Conservation (phyloP, 2,888 invertebrate species). For the Anthrax anthrax region DNA sequence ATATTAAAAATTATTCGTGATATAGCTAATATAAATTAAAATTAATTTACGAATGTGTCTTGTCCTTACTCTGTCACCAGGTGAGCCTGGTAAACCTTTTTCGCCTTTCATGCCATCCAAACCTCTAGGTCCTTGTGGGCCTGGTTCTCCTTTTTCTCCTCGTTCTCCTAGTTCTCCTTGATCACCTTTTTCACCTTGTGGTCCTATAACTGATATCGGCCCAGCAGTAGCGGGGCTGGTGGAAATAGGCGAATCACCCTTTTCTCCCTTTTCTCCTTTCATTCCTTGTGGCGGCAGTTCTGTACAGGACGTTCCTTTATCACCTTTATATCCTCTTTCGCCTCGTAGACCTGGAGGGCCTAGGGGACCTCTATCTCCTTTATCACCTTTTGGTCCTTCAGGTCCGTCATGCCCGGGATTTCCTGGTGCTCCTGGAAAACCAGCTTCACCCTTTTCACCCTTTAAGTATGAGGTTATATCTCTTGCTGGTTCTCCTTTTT, state of each 20-base stretch:
- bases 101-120: slow-evolving; percentile 69
- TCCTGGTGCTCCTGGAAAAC: slow-evolving; percentile 29
- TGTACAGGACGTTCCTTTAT: slow-evolving; percentile 47
- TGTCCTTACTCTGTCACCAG: slow-evolving; percentile 65
- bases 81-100: slow-evolving; percentile 72
- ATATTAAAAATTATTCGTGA: no score
- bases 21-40: not conserved
- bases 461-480: slow-evolving; percentile 42
- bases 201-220: slow-evolving; percentile 2
- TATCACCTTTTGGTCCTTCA: slow-evolving; percentile 67
- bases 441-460: slow-evolving; percentile 72
- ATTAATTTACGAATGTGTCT: no score
- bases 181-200: slow-evolving; percentile 38
- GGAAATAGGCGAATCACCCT: slow-evolving; percentile 35
- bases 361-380: slow-evolving; percentile 27
- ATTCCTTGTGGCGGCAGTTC: slow-evolving; percentile 36
- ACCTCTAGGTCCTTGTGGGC: slow-evolving; percentile 52
- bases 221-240: slow-evolving; percentile 11
- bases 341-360: slow-evolving; percentile 59
- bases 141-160: slow-evolving; percentile 47
- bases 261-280: slow-evolving; percentile 47
- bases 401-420: slow-evolving; percentile 26
- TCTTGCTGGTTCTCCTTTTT: slow-evolving; percentile 64
- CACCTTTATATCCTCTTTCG: slow-evolving; percentile 50
- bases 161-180: slow-evolving; percentile 34